phyloP scores from a whole-genome alignment of 2,797 vertebrate species.

The Phoeniculus purpureus region DNA sequence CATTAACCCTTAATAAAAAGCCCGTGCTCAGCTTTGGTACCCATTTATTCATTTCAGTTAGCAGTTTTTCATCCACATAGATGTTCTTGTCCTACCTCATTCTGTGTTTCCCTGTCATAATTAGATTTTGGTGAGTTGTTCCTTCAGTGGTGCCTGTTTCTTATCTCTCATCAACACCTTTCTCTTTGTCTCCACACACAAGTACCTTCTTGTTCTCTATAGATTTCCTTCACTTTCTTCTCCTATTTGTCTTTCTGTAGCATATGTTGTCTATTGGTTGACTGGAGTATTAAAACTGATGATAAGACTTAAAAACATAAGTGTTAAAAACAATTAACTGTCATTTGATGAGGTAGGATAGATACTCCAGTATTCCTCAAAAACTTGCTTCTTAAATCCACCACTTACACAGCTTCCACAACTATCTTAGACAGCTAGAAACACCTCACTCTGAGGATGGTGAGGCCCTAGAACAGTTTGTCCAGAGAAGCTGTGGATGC shows the following conservation, averaged over 20 bases:
- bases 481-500: too few species aligned
- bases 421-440: not conserved
- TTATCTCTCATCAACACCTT: not conserved
- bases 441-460: too few species aligned
- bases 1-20: constrained; percentile 60
- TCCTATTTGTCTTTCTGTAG: not conserved
- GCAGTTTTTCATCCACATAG: not conserved
- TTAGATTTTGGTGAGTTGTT: not conserved
- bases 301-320: not conserved
- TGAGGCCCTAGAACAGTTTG: too few species aligned
- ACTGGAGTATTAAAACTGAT: not conserved
- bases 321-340: not conserved
- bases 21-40: not conserved
- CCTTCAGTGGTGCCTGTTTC: not conserved
- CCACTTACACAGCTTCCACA: not conserved
- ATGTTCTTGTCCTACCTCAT: not conserved
- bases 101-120: not conserved
- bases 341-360: not conserved
- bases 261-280: not conserved
- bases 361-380: not conserved
- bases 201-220: not conserved
- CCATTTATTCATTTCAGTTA: constrained; percentile 12
- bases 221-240: not conserved
- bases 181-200: not conserved
- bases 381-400: not conserved